Base-by-base conservation (phyloP, 1,140 invertebrate genomes). In the Tachypleus tridentatus region DNA sequence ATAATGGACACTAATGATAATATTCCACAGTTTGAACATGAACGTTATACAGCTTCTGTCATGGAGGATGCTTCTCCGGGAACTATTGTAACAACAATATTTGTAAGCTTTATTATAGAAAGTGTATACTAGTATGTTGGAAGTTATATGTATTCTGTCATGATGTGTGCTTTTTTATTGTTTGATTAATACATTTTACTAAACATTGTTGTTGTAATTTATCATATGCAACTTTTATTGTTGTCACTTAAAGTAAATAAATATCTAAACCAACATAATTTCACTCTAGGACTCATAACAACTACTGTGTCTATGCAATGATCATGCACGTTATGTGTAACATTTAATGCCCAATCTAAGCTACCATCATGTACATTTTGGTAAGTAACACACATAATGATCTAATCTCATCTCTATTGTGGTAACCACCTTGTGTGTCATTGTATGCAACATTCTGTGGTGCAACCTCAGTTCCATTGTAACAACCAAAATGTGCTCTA, bases 1-100 rank as follows among this genome's bases (percentile, higher is more conserved):
- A 84, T 95, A 53, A 79, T 83, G 5, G 91, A 96, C 77, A 94
- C 76, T 82, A 86, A 82, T 66, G 91, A 97, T 78, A 95, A 96
- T 78, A 90, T 94, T 74, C 94, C 94, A 58, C 88, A 93, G 73
- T 97, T 97, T 82, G 92, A 95, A 75, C 89, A 91, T 77, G 91
- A 90, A 69, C 89, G 93, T 76, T 97, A 97, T 82, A 95, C 97
- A 76, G 88, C 91, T 52, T 88, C 87, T n/a, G 86, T 98, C 10
- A 81, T 86, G 8, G 93, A 98, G 80, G 88, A 90, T 75, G 84
- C 90, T 70, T 80, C 85, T 4, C 82, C 87, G 71, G 92, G 92
- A 77, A 85, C 84, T 4, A 61, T 67, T 5, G 60, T 70, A 1
- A 87, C 85, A 4, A 85, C 85, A 88, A 77, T 91, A 29, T 29